Percentiles rank a stretch among this genome's conserved stretches.
phyloP scores from a whole-genome alignment of 2,888 invertebrate species.

The Agonopterix arenella region DNA sequence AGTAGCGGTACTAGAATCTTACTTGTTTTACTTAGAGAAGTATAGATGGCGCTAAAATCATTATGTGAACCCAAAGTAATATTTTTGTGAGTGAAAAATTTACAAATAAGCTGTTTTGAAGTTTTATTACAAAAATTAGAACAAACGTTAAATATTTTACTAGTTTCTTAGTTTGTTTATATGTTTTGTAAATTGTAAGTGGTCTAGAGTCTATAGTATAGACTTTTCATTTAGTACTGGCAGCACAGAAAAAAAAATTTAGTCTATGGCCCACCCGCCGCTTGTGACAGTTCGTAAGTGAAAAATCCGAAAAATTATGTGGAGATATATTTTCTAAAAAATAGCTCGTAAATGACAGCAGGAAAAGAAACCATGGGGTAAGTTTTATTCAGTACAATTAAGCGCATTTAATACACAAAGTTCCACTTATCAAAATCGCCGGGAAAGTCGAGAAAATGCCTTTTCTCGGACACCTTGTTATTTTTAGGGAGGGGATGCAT shows the following conservation, averaged over 20 bases:
- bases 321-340: conserved; percentile 54
- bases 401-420: background rate
- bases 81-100: too few species aligned
- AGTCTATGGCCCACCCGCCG: conserved; percentile 43
- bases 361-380: conserved; percentile 90
- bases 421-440: conserved; percentile 4
- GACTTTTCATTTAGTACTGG: too few species aligned
- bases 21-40: too few species aligned
- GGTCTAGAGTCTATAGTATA: too few species aligned
- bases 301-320: conserved; percentile 51
- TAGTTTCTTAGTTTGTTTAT: too few species aligned
- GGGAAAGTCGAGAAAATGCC: conserved; percentile 23
- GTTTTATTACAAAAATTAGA: too few species aligned
- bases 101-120: too few species aligned
- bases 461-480: conserved; percentile 52
- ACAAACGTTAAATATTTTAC: too few species aligned
- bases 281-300: conserved; percentile 49
- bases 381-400: conserved; percentile 40
- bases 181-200: too few species aligned
- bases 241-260: conserved; percentile 2
- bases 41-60: too few species aligned
- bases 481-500: conserved; percentile 70
- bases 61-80: too few species aligned
- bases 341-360: conserved; percentile 82
- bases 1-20: too few species aligned